Evolutionary conservation across 2,113 vertebrate genomes (phyloP).

Genomic region (Myiagra hebetior): DNA sequence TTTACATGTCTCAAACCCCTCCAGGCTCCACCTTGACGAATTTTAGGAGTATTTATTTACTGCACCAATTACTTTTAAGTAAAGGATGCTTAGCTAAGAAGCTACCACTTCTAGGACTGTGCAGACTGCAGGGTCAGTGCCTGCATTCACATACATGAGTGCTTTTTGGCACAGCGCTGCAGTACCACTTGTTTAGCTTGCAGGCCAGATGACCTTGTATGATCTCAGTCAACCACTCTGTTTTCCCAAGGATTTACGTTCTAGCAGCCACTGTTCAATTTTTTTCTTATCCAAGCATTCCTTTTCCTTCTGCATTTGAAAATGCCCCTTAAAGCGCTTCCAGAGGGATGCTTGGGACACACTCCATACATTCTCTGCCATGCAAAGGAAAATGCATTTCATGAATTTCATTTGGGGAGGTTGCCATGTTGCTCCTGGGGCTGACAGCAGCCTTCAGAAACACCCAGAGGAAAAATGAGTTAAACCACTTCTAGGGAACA

Average conservation of each 20-base stretch:
- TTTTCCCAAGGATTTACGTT: background rate
- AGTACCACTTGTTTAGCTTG: background rate
- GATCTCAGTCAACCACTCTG: background rate
- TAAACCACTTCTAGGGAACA: background rate
- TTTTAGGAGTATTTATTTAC: background rate
- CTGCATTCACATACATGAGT: background rate
- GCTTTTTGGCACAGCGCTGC: background rate
- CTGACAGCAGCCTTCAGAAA: background rate
- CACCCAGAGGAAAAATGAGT: background rate
- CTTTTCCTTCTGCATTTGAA: background rate
- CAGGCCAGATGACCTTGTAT: background rate
- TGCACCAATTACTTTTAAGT: background rate
- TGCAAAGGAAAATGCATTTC: background rate
- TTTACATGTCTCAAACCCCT: background rate
- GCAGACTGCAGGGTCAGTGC: background rate
- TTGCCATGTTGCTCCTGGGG: background rate
- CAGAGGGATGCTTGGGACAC: background rate
- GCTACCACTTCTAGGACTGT: background rate
- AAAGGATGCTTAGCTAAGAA: background rate
- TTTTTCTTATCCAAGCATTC: background rate
- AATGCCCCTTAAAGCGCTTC: background rate
- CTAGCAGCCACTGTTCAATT: background rate
- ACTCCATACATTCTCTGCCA: background rate
- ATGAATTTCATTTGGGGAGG: background rate
- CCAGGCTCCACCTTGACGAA: background rate